Conservation (phyloP, 35 echinoderm and acorn worm species). For the Ptychodera flava region DNA sequence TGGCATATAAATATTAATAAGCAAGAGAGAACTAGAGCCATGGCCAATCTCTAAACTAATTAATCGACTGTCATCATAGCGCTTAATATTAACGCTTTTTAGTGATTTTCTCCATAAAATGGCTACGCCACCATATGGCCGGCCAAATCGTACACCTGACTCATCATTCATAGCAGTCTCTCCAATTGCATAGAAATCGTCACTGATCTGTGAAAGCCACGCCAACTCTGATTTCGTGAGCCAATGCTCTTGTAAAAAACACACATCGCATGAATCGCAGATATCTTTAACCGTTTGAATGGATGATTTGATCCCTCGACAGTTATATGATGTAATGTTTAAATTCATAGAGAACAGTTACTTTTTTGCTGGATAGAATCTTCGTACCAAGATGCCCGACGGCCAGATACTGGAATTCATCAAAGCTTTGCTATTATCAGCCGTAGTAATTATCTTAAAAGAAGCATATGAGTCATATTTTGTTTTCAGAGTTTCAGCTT, state of each 20-base stretch:
- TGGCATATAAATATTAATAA: not conserved
- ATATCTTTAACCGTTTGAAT: not conserved
- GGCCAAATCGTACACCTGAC: not conserved
- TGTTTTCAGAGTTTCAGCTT: no score
- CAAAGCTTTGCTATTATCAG: no score
- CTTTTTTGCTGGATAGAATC: no score
- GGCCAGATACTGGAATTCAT: no score
- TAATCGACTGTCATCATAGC: not conserved
- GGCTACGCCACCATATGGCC: not conserved
- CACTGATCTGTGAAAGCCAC: not conserved
- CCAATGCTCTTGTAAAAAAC: not conserved
- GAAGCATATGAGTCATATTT: no score
- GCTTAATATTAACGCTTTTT: not conserved
- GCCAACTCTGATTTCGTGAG: not conserved
- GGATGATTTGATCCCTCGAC: no score
- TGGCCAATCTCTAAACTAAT: not conserved
- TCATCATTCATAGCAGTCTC: not conserved
- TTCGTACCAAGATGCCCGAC: no score
- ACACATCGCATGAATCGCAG: not conserved
- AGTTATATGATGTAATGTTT: no score
- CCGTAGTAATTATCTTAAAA: no score
- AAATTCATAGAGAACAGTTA: no score
- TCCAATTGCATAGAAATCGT: not conserved
- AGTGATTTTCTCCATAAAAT: not conserved
- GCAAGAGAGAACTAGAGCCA: not conserved